Evolutionary conservation across 2,113 vertebrate species (phyloP).

Genomic region (Connochaetes taurinus): DNA sequence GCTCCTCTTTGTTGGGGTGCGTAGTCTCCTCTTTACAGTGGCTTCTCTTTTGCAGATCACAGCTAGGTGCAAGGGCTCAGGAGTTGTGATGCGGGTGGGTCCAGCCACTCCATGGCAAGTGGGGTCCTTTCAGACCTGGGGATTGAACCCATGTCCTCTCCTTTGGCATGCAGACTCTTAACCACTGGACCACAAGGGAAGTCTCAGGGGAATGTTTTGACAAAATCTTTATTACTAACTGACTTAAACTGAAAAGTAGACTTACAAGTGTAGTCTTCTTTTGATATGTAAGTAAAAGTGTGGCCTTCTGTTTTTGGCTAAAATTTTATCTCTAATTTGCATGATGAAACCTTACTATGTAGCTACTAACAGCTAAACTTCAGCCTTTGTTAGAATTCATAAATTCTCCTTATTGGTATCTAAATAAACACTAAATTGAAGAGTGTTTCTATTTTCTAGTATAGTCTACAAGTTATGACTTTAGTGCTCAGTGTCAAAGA

Average conservation of each 20-base stretch:
- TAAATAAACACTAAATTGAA: constrained; percentile 7
- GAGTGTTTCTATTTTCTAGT: constrained; percentile 22
- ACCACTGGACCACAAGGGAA: not conserved
- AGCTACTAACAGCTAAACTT: not conserved
- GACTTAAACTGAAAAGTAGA: not conserved
- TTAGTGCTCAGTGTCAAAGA: not conserved
- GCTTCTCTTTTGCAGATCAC: not conserved
- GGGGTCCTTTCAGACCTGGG: not conserved
- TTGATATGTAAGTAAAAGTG: not conserved
- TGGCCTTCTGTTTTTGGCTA: not conserved
- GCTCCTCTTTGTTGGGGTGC: not conserved
- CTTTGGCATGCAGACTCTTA: not conserved
- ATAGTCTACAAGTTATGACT: not conserved
- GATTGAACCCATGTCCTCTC: not conserved
- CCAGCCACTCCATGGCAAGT: not conserved
- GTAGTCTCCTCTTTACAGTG: not conserved
- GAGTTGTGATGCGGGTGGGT: not conserved
- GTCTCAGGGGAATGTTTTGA: not conserved
- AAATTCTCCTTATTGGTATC: not conserved
- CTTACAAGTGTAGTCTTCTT: constrained; percentile 6
- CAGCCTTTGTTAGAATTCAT: not conserved
- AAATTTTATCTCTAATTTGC: constrained; percentile 21
- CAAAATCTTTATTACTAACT: not conserved
- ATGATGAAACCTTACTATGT: not conserved
- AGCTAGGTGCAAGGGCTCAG: not conserved